phyloP scores from a whole-genome alignment of 2,113 vertebrate species.

The Hippocampus barbouri region DNA sequence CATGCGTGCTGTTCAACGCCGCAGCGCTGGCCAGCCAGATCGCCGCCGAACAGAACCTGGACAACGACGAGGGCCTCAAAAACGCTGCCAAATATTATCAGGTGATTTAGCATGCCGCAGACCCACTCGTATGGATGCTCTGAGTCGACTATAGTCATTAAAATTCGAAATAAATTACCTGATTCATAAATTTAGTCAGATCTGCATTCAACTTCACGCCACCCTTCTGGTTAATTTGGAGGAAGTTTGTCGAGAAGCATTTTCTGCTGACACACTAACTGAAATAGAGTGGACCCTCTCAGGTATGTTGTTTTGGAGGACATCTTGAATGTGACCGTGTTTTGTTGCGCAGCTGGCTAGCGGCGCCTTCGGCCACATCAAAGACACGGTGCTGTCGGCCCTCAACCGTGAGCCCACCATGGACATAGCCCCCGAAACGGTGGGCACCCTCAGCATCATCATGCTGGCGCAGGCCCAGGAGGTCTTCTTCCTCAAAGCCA shows the following conservation, averaged over 20 bases:
- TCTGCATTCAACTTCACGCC: no score
- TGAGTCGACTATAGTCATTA: background rate
- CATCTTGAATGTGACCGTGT: background rate
- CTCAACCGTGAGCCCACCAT: conserved; percentile 93
- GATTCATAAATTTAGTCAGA: no score
- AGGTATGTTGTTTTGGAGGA: background rate
- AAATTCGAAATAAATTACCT: background rate
- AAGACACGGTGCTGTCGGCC: conserved; percentile 92
- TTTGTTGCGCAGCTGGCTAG: conserved; percentile 82
- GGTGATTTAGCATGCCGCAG: conserved; percentile 61
- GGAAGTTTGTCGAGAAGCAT: no score
- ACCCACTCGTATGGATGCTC: no score
- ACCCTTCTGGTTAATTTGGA: no score
- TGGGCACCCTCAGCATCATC: conserved; percentile 89
- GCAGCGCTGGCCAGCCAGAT: conserved; percentile 96
- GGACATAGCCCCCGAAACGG: conserved; percentile 96
- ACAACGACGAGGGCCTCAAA: conserved; percentile 93
- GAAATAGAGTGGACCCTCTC: no score
- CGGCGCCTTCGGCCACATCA: conserved; percentile 94
- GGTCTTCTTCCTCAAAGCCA: conserved; percentile 96
- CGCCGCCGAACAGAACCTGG: conserved; percentile 93
- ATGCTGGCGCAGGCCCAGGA: conserved; percentile 99
- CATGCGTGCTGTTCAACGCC: conserved; percentile 92
- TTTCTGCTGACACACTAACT: no score
- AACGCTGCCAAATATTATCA: conserved; percentile 92